phyloP scores from a whole-genome alignment of 2,797 vertebrate species.

The Halcyon smyrnensis region DNA sequence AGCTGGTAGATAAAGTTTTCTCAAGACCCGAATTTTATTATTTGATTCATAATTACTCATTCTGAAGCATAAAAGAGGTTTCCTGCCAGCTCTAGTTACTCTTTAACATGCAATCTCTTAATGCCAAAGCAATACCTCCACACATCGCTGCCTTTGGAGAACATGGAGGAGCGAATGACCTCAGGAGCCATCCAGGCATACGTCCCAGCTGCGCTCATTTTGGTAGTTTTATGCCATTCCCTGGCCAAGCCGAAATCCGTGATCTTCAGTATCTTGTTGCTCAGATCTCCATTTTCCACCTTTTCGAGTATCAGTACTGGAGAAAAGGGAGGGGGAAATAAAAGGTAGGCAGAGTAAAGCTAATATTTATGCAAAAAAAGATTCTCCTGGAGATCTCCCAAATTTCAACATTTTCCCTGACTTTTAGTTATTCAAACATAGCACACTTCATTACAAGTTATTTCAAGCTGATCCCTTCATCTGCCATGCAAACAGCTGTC shows the following conservation, averaged over 20 bases:
- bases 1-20: neutral
- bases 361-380: neutral
- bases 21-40: neutral
- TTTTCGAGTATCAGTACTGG: constrained; percentile 93
- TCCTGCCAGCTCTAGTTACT: neutral
- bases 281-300: constrained; percentile 93
- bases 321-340: constrained; percentile 36
- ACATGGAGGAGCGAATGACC: constrained; percentile 96
- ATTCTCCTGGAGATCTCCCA: neutral
- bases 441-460: neutral
- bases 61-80: neutral
- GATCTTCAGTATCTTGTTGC: constrained; percentile 97
- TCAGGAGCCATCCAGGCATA: constrained; percentile 99
- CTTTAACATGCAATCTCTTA: neutral
- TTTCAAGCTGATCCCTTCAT: neutral
- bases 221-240: constrained; percentile 97
- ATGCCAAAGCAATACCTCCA: constrained; percentile 87
- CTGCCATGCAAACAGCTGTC: neutral
- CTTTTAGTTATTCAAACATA: neutral
- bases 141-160: constrained; percentile 97
- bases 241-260: constrained; percentile 98
- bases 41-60: neutral
- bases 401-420: neutral
- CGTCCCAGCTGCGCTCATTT: constrained; percentile 97
- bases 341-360: constrained; percentile 41